A percentile compares a stretch with the other conserved stretches of the same genome.
phyloP scores from a whole-genome alignment of 1,140 invertebrate genomes.

The Drosophila aff. region DNA sequence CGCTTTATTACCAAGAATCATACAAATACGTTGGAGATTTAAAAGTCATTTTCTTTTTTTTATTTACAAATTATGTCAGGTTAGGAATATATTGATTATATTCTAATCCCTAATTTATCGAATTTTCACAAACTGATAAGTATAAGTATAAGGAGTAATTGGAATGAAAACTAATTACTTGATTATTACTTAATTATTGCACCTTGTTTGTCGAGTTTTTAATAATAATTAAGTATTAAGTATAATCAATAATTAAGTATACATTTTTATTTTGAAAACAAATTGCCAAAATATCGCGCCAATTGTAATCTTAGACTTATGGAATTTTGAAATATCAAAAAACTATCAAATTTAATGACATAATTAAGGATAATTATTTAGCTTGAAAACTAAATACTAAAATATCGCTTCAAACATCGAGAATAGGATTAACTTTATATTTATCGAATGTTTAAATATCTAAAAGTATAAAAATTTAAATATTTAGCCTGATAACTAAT shows the following conservation, averaged over 20 bases:
- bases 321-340: neutral
- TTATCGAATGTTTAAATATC: neutral
- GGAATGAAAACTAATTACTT: no score
- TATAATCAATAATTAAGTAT: no score
- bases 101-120: no score
- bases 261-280: neutral
- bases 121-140: no score
- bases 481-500: neutral
- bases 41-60: no score
- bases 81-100: no score
- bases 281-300: neutral
- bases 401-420: neutral
- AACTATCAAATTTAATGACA: neutral
- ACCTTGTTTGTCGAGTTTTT: no score
- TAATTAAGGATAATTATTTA: neutral
- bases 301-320: neutral
- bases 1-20: neutral
- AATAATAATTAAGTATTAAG: no score
- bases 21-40: no score
- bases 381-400: neutral
- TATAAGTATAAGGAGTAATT: no score
- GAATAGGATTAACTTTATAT: neutral
- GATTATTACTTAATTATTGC: no score
- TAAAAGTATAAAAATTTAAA: neutral
- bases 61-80: no score